Conservation (phyloP, 2,888 invertebrate species). For the Aquatica leii region DNA sequence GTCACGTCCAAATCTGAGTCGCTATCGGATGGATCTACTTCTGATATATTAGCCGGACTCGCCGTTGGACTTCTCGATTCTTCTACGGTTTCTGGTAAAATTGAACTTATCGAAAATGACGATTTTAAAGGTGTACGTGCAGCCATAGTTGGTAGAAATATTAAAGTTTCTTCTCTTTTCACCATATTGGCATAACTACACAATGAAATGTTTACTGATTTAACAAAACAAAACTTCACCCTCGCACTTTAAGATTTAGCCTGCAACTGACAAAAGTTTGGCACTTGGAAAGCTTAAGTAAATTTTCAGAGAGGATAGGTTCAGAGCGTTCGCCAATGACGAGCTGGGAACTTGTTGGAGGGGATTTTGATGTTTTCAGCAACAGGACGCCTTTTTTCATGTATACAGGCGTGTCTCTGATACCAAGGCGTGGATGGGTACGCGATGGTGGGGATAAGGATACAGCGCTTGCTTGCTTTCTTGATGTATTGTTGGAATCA, state of each 20-base stretch:
- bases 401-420: constrained; percentile 23
- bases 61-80: constrained; percentile 44
- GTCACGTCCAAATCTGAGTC: constrained; percentile 78
- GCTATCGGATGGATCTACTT: constrained; percentile 65
- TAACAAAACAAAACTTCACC: constrained; percentile 7
- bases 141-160: constrained; percentile 53
- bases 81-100: constrained; percentile 73
- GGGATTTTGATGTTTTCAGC: neutral
- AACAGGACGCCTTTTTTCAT: constrained; percentile 21
- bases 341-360: neutral
- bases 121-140: constrained; percentile 72
- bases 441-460: neutral
- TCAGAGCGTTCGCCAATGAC: constrained; percentile 13
- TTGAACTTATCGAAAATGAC: constrained; percentile 83
- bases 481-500: constrained; percentile 33
- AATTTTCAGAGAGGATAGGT: constrained; percentile 15
- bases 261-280: constrained; percentile 21
- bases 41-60: constrained; percentile 50
- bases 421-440: too few relatives aligned
- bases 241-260: constrained; percentile 16
- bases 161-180: constrained; percentile 64
- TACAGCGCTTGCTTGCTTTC: constrained; percentile 29
- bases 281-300: constrained; percentile 15
- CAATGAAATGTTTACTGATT: constrained; percentile 7
- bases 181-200: constrained; percentile 59